Evolutionary conservation across 2,797 vertebrate genomes (phyloP).

Genomic region (Allobates femoralis): DNA sequence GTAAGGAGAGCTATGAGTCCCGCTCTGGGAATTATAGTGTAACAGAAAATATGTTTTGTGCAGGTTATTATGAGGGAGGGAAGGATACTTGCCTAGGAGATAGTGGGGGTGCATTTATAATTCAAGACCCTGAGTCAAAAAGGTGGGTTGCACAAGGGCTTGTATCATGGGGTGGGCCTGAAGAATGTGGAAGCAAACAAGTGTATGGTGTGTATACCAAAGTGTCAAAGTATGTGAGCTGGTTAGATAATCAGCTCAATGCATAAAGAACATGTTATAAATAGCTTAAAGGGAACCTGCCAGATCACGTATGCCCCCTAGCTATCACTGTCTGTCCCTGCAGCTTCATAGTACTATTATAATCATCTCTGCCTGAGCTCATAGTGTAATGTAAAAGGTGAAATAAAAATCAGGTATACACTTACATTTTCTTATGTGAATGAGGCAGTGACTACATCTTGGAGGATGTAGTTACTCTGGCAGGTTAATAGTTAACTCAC

Average conservation of each 20-base stretch:
- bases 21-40: conserved; percentile 90
- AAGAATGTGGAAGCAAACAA: conserved; percentile 92
- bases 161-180: conserved; percentile 95
- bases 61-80: conserved; percentile 90
- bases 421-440: too few relatives aligned
- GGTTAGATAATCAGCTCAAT: conserved; percentile 83
- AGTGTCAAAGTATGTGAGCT: conserved; percentile 86
- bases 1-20: conserved; percentile 87
- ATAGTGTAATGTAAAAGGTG: too few relatives aligned
- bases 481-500: too few relatives aligned
- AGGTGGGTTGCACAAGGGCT: conserved; percentile 90
- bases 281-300: too few relatives aligned
- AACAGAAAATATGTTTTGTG: conserved; percentile 96
- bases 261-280: conserved; percentile 48
- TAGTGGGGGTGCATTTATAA: conserved; percentile 91
- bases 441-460: too few relatives aligned
- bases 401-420: too few relatives aligned
- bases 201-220: conserved; percentile 96
- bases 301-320: too few relatives aligned
- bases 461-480: too few relatives aligned
- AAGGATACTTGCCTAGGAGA: conserved; percentile 96
- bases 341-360: too few relatives aligned
- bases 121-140: conserved; percentile 77
- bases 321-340: too few relatives aligned
- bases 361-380: too few relatives aligned